Percentiles rank a stretch among this genome's conserved stretches.
Conservation (phyloP, 2,888 invertebrate genomes). For the Blomia tropicalis region DNA sequence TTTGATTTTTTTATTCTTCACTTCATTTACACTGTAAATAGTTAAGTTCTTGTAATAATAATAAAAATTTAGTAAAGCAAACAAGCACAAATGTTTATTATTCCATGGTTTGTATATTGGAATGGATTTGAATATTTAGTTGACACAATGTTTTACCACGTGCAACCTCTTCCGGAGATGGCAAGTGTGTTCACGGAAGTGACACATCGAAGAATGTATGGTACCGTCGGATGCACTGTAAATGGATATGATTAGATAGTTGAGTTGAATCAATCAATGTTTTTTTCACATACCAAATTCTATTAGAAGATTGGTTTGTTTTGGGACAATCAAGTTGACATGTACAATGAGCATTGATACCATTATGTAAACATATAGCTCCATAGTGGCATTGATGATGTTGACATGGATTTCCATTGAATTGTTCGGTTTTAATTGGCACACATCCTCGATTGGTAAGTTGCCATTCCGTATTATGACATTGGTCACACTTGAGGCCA, state of each 20-base stretch:
- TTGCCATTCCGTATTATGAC: constrained; percentile 54
- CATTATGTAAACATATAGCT: constrained; percentile 56
- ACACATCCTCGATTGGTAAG: constrained; percentile 60
- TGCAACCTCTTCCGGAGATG: constrained; percentile 55
- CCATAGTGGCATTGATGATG: constrained; percentile 66
- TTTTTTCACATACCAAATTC: background rate
- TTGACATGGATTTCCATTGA: constrained; percentile 40
- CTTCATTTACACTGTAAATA: background rate
- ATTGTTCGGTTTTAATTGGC: constrained; percentile 35
- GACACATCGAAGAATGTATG: constrained; percentile 65
- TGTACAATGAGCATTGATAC: constrained; percentile 49
- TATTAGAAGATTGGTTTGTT: background rate
- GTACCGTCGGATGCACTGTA: constrained; percentile 56
- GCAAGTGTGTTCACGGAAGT: constrained; percentile 55
- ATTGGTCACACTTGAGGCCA: constrained; percentile 58
- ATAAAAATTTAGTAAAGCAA: constrained; percentile 4
- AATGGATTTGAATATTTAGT: background rate
- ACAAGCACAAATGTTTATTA: background rate
- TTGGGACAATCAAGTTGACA: constrained; percentile 52
- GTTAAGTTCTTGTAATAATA: background rate
- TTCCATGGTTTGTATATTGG: background rate
- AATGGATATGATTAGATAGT: background rate
- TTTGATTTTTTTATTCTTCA: background rate
- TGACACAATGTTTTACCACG: background rate
- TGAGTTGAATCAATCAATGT: background rate